Percentiles rank a stretch among this genome's conserved stretches.
Conservation (phyloP, 2,113 vertebrate genomes). For the Barnardius zonarius region DNA sequence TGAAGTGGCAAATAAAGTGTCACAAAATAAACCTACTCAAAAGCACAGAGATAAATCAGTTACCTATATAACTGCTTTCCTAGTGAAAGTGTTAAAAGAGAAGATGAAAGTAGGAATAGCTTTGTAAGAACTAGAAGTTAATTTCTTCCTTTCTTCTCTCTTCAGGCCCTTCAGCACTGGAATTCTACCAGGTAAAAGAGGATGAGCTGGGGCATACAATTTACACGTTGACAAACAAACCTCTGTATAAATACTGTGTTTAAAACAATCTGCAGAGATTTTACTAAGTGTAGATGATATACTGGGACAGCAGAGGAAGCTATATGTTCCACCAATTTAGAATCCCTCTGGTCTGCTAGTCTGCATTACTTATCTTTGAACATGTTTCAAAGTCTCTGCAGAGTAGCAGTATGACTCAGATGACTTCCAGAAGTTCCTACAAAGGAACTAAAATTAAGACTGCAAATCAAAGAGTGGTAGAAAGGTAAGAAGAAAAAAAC, state of each 20-base stretch:
- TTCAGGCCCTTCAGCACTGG: neutral
- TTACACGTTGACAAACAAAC: neutral
- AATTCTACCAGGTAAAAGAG: neutral
- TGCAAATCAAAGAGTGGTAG: neutral
- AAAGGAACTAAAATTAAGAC: neutral
- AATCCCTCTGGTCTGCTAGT: neutral
- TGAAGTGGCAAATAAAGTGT: neutral
- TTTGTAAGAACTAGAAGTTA: neutral
- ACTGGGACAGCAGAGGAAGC: neutral
- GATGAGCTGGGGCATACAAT: neutral
- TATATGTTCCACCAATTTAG: neutral
- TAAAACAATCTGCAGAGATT: neutral
- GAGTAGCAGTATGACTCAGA: conserved; percentile 20
- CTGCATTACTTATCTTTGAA: neutral
- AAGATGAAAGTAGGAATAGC: neutral
- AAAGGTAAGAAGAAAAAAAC: neutral
- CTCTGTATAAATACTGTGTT: neutral
- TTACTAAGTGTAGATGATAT: neutral
- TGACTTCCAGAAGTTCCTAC: neutral
- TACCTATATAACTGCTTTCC: neutral
- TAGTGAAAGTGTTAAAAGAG: neutral
- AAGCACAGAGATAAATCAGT: neutral
- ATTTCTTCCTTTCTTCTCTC: neutral
- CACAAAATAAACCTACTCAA: neutral
- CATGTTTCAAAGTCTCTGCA: neutral